A percentile compares a stretch with the other conserved stretches of the same genome.
Evolutionary conservation across 1,140 invertebrate species (phyloP).

Genomic region (Asobara japonica): DNA sequence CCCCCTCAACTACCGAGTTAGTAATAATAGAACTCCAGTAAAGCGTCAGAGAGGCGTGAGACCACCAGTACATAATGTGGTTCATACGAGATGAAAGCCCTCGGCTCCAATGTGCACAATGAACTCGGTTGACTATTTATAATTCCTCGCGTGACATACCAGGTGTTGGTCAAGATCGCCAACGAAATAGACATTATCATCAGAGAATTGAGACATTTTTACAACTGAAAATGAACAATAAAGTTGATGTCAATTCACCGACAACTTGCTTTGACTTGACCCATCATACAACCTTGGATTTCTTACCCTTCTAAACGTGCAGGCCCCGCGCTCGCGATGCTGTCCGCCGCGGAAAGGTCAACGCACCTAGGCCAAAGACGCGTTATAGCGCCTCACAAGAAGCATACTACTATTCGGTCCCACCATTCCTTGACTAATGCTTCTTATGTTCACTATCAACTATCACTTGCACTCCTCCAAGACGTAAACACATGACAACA

Average conservation of each 20-base stretch:
- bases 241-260: neutral
- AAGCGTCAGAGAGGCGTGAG: conserved; percentile 25
- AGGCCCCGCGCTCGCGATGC: conserved; percentile 5
- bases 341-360: conserved; percentile 49
- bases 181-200: neutral
- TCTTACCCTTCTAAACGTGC: conserved; percentile 41
- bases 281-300: conserved; percentile 37
- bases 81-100: conserved; percentile 29
- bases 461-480: neutral
- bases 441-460: conserved; percentile 5
- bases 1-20: conserved; percentile 26
- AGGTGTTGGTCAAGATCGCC: neutral
- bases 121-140: conserved; percentile 26
- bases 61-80: conserved; percentile 26
- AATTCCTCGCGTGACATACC: conserved; percentile 20
- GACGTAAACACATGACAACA: neutral
- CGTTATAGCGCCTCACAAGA: conserved; percentile 54
- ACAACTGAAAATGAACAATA: neutral
- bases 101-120: neutral
- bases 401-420: conserved; percentile 35
- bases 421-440: conserved; percentile 7
- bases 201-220: neutral
- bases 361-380: conserved; percentile 59
- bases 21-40: conserved; percentile 41
- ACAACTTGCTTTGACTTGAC: neutral